These are phyloP conservation scores for Lepus oiostolus DNA, from an alignment of 2,797 vertebrate genomes.

Conservation along the genomic window DNA sequence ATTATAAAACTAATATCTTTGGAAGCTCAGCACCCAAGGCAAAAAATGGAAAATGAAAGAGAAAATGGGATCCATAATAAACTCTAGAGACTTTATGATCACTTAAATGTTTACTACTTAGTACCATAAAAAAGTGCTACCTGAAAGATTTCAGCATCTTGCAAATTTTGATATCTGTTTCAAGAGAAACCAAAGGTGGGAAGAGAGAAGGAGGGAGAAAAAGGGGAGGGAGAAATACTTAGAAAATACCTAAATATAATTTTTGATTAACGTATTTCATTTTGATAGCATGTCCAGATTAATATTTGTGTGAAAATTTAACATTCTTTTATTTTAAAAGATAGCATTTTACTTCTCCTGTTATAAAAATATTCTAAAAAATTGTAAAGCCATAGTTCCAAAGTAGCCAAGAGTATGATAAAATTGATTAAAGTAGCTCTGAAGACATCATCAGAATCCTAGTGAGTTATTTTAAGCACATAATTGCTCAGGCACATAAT, in stretches of 20 bases:
- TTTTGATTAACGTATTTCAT: neutral
- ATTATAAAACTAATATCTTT: slow-evolving; percentile 19
- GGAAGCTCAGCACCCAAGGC: neutral
- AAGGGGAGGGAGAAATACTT: neutral
- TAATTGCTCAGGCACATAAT: neutral
- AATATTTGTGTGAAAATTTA: slow-evolving; percentile 21
- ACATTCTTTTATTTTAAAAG: neutral
- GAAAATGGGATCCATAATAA: neutral
- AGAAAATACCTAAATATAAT: neutral
- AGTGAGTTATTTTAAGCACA: slow-evolving; percentile 23
- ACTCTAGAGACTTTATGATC: neutral
- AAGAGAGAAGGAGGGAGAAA: neutral
- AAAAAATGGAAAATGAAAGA: neutral
- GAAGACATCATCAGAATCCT: neutral
- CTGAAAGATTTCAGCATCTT: neutral
- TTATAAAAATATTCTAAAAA: slow-evolving; percentile 37
- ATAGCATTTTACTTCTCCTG: neutral
- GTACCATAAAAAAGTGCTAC: neutral
- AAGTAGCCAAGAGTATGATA: neutral
- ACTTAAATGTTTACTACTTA: slow-evolving; percentile 3
- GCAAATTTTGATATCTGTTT: neutral
- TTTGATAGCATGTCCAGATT: neutral
- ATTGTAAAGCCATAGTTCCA: neutral
- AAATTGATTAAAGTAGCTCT: neutral
- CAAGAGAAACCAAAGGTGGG: neutral